Evolutionary conservation across 2,113 vertebrate species (phyloP).

Genomic region (Pedetes capensis): DNA sequence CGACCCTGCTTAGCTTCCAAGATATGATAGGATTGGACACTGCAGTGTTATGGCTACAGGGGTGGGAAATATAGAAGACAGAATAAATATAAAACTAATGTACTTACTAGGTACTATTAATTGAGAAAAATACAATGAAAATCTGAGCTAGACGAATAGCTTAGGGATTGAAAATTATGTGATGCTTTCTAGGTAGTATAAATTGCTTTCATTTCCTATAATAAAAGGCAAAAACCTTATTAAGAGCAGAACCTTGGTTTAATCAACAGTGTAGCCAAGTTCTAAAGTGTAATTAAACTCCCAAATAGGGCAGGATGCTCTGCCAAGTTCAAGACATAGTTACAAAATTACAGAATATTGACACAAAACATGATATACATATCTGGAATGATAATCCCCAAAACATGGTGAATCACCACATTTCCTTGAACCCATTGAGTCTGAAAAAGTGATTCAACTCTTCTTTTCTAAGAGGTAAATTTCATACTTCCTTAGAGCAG

Average conservation of each 20-base stretch:
- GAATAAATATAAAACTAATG: not conserved
- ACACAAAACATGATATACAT: not conserved
- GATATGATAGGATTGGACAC: no score
- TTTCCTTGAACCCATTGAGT: not conserved
- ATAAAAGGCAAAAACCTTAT: not conserved
- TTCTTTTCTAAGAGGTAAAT: not conserved
- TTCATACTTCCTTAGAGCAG: not conserved
- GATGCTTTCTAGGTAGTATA: not conserved
- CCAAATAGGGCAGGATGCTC: not conserved
- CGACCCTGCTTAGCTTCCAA: no score
- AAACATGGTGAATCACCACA: not conserved
- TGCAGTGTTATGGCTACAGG: no score
- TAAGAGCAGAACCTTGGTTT: not conserved
- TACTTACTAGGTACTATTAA: not conserved
- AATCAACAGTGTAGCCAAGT: not conserved
- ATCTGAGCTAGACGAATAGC: not conserved
- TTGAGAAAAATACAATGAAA: not conserved
- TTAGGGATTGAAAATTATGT: no score
- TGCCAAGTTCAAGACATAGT: not conserved
- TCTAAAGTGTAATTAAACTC: not conserved
- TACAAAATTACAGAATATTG: not conserved
- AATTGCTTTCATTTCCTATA: not conserved
- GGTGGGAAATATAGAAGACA: not conserved
- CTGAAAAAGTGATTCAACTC: rapidly evolving
- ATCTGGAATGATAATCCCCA: not conserved